Percentiles rank a stretch among this genome's conserved stretches.
Evolutionary conservation across 2,888 invertebrate species (phyloP).

Genomic region (Tetrapedia diversipes): DNA sequence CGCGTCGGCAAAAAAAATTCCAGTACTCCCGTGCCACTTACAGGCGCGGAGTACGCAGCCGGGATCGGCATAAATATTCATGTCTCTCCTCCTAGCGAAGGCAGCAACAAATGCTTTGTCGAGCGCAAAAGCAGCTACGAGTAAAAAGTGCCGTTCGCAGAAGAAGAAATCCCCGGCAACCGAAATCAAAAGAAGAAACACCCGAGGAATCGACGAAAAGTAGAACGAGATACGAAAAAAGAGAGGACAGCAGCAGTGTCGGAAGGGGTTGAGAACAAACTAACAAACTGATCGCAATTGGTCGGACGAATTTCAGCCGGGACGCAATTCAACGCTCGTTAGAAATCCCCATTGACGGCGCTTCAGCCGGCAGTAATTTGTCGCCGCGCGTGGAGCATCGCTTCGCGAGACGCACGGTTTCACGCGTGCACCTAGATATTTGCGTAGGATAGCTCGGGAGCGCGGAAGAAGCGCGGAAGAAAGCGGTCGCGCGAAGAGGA

Average conservation of each 20-base stretch:
- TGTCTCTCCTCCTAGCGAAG: conserved; percentile 7
- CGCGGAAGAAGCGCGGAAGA: conserved; percentile 23
- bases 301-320: conserved; percentile 21
- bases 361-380: conserved; percentile 39
- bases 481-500: conserved; percentile 13
- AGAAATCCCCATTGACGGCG: conserved; percentile 38
- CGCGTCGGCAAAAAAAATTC: conserved; percentile 6
- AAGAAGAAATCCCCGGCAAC: too few relatives aligned
- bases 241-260: too few relatives aligned
- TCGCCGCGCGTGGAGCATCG: not conserved
- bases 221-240: not conserved
- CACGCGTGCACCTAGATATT: conserved; percentile 41
- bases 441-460: conserved; percentile 33
- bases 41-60: not conserved
- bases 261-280: not conserved
- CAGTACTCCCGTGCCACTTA: conserved; percentile 2
- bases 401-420: conserved; percentile 7
- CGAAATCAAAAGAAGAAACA: not conserved
- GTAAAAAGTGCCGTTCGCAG: too few relatives aligned
- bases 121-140: not conserved
- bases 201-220: too few relatives aligned
- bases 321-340: conserved; percentile 30
- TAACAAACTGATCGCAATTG: conserved; percentile 30
- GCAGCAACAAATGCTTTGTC: conserved; percentile 23
- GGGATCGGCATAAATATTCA: conserved; percentile 33